phyloP scores from a whole-genome alignment of 2,113 vertebrate species.

The Elgaria multicarinata region DNA sequence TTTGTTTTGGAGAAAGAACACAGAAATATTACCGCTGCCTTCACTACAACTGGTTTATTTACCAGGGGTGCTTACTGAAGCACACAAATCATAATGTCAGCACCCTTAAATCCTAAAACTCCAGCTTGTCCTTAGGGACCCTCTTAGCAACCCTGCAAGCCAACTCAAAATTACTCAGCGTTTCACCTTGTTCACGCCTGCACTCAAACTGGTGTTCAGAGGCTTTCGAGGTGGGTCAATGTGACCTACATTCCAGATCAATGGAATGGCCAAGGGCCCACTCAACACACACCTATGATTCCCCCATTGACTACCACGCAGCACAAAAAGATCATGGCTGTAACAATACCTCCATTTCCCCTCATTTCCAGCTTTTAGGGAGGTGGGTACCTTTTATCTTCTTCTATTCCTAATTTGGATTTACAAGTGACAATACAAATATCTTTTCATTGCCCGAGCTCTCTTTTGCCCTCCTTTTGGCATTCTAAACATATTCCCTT shows the following conservation, averaged over 20 bases:
- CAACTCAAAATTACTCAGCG: neutral
- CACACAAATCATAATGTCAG: neutral
- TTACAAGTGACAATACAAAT: neutral
- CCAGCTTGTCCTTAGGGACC: neutral
- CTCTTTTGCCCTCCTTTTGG: neutral
- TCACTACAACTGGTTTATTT: neutral
- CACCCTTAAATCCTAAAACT: neutral
- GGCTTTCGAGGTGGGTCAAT: neutral
- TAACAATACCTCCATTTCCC: neutral
- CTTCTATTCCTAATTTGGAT: neutral
- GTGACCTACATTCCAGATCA: neutral
- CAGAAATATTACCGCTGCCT: neutral
- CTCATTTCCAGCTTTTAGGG: neutral
- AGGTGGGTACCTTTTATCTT: neutral
- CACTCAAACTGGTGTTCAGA: neutral
- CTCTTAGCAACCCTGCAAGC: neutral
- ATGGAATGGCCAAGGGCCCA: neutral
- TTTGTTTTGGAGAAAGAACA: neutral
- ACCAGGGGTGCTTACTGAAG: neutral
- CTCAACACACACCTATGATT: neutral
- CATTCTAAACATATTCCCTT: neutral
- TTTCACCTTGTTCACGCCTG: neutral
- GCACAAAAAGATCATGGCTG: neutral
- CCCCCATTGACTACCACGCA: too few species aligned
- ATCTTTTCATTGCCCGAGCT: neutral